Base-by-base conservation (phyloP, 2,113 vertebrate species). In the Sinosuthora webbiana region DNA sequence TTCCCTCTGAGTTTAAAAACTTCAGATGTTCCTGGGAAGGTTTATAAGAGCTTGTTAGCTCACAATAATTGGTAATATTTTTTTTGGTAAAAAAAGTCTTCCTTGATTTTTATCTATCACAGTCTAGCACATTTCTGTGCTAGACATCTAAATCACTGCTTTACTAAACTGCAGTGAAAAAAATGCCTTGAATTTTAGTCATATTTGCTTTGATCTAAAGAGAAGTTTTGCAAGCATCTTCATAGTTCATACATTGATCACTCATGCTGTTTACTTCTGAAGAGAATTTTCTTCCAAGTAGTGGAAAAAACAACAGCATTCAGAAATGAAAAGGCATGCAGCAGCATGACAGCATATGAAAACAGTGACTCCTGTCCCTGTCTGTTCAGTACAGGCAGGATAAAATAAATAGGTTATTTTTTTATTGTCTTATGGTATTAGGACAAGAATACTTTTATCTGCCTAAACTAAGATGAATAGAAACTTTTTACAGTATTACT, bases 141-240 rank as follows among this genome's bases (percentile, higher is more conserved):
- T 87, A 95, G 87, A 95, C 89, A 74, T 83, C 73, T 94, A 80
- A 91, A 91, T 91, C 53, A 68, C 55, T 6, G 68, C 82, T 95
- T 71, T 57, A 82, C 42, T 76, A 87, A 83, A 95, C 28, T 41
- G 19, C 23, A 71, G 35, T 92, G 75, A 67, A 45, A 94, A 93
- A 90, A 89, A 28, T 10, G 59, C 82, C 93, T 89, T 96, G 78
- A 94, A 90, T 97, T 94, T 92, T 89, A 82, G 80, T 69, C 42
- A 7, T 69, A 19, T 50, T 79, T 62, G 53, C 93, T 95, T 93
- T 94, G 94, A 91, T 73, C 60, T 95, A 70, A 91, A 84, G 64
- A 90, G 69, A 89, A 90, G 35, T 93, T 94, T 95, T 86, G 83
- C 88, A 93, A 73, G 25, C 50, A 33, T 94, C 84, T 59, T 96